A percentile compares a stretch with the other conserved stretches of the same genome.
These are phyloP conservation scores for Pseudomugil gertrudae DNA, from an alignment of 2,797 vertebrate genomes.

Conservation along the genomic window DNA sequence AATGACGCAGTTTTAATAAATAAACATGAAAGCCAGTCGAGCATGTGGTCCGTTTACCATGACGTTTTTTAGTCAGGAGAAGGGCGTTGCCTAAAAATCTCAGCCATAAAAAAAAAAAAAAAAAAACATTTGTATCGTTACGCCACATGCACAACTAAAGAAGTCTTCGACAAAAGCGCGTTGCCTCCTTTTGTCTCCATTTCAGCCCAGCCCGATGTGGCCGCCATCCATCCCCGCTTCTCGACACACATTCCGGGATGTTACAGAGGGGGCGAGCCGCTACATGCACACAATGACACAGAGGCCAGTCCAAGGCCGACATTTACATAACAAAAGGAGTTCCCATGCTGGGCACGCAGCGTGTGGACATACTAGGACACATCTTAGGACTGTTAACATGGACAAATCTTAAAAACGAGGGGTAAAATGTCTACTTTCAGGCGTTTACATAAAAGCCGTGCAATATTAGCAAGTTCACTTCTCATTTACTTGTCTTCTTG, in stretches of 20 bases:
- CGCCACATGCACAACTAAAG: slow-evolving; percentile 36
- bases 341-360: slow-evolving; percentile 38
- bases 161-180: slow-evolving; percentile 27
- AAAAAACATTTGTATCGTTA: slow-evolving; percentile 10
- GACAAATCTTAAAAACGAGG: too few species aligned
- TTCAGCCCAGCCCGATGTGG: slow-evolving; percentile 34
- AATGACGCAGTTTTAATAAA: not conserved
- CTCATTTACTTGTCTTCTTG: slow-evolving; percentile 48
- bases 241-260: slow-evolving; percentile 43
- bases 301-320: slow-evolving; percentile 51
- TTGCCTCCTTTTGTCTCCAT: slow-evolving; percentile 73
- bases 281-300: slow-evolving; percentile 44
- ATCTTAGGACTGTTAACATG: too few species aligned
- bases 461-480: slow-evolving; percentile 63
- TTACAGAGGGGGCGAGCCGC: slow-evolving; percentile 44
- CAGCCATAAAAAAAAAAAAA: too few species aligned
- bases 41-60: not conserved
- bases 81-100: slow-evolving; percentile 70
- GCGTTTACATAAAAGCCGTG: slow-evolving; percentile 29
- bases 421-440: not conserved
- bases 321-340: slow-evolving; percentile 80
- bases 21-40: not conserved
- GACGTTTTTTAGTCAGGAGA: not conserved
- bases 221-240: slow-evolving; percentile 55
- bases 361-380: rapidly evolving